Conservation (phyloP, 2,888 invertebrate genomes). For the Dusona sp. region DNA sequence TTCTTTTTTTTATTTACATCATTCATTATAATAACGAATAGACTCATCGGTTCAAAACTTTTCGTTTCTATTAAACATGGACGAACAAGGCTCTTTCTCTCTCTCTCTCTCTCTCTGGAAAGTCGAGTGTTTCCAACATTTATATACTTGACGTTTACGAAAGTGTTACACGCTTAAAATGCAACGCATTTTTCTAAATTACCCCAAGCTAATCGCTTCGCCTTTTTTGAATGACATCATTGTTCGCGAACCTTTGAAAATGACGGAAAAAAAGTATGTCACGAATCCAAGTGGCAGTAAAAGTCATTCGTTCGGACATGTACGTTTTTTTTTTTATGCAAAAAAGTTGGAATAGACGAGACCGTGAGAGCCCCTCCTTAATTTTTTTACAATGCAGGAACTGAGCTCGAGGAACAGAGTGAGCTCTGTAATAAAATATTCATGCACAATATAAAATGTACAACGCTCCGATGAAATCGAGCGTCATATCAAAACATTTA, state of each 20-base stretch:
- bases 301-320: not conserved
- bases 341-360: not conserved
- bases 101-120: not conserved
- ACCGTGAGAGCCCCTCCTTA: not conserved
- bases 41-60: constrained; percentile 12
- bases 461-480: not conserved
- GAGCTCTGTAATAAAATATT: constrained; percentile 16
- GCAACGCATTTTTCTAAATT: not conserved
- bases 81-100: constrained; percentile 1
- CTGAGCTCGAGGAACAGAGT: not conserved
- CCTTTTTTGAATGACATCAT: constrained; percentile 1
- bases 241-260: not conserved
- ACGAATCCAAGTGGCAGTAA: not conserved
- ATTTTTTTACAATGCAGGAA: not conserved
- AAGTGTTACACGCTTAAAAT: constrained; percentile 6
- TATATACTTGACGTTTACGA: not conserved
- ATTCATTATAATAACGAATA: constrained; percentile 11
- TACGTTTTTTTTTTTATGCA: not conserved
- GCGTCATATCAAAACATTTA: not conserved
- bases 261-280: not conserved
- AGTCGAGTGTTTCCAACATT: constrained; percentile 4
- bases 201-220: not conserved
- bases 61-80: constrained; percentile 26
- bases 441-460: constrained; percentile 3
- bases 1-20: constrained; percentile 28